Evolutionary conservation across 1,140 invertebrate genomes (phyloP), one percentile per base, ranked within the genome.

Genomic region (Euschistus heros): DNA sequence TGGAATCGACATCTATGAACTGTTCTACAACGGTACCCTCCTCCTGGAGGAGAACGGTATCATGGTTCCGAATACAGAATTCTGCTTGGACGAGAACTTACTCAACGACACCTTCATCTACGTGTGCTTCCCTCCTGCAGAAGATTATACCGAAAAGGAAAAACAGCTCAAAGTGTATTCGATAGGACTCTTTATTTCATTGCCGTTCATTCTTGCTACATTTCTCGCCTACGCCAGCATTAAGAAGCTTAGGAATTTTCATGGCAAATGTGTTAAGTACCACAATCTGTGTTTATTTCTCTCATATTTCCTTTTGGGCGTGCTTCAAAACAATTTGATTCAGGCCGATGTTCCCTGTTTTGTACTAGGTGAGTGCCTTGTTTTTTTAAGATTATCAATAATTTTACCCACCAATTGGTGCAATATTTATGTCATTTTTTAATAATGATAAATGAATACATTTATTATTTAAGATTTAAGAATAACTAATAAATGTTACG

Each of bases 61-160:
- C 33, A 37, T 37, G 33, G 10, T 10, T 1, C 6, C 10, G 6
- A 6, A 37, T 1, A 6, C 10, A 10, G 47, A 50, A 1, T 50
- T 20, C 47, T 50, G 47, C 10, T 6, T 20, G 22, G 47, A 50
- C 17, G n/a, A 50, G n/a, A 50, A 18, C 17, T 6, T 20, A 4
- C 47, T 20, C n/a, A 13, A 64, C 0, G 66, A 55, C 4, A 68
- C 76, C 3, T 64, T 42, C 4, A 73, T 71, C 0, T 7, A 76
- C n/a, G 69, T 74, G 0, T 77, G 76, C 59, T 22, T 66, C 18
- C 47, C 47, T 2, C 27, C 50, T 6, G 67, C 71, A n/a, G 2
- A 20, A 2, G 52, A 70, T 33, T n/a, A 67, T 0, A 44, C 26
- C 0, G 57, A 65, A 18, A 62, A 37, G 1, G 62, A 46, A 0